A percentile compares a stretch with the other conserved stretches of the same genome.
Conservation (phyloP, 2,888 invertebrate species). For the Ypsolopha scabrella region DNA sequence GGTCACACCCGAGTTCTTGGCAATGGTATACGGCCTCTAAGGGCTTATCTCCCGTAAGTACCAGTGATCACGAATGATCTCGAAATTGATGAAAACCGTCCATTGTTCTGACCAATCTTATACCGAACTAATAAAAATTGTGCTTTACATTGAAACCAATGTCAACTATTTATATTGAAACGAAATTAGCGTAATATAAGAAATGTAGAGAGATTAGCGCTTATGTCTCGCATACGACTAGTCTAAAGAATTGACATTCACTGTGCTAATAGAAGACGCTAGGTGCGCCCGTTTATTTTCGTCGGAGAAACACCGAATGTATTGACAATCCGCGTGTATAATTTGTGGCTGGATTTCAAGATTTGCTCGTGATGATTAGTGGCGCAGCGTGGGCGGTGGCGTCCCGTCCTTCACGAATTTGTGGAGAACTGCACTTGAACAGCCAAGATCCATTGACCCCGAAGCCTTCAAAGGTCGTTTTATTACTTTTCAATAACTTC, state of each 20-base stretch:
- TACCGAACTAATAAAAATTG: too few species aligned
- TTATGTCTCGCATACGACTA: neutral
- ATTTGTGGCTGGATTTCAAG: constrained; percentile 11
- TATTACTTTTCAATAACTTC: constrained; percentile 19
- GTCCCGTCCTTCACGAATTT: constrained; percentile 10
- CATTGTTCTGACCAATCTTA: too few species aligned
- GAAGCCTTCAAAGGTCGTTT: constrained; percentile 18
- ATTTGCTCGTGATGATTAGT: constrained; percentile 4
- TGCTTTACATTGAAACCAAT: constrained; percentile 12
- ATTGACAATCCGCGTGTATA: constrained; percentile 11
- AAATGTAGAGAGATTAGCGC: constrained; percentile 5
- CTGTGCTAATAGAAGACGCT: constrained; percentile 12
- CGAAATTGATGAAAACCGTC: too few species aligned
- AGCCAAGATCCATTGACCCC: constrained; percentile 15
- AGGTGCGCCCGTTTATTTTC: constrained; percentile 17
- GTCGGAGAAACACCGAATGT: constrained; percentile 16
- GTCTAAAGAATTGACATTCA: constrained; percentile 8
- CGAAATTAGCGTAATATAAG: constrained; percentile 6
- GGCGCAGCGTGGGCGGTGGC: constrained; percentile 13
- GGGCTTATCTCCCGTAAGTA: too few species aligned
- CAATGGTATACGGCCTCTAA: constrained; percentile 10
- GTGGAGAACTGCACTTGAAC: constrained; percentile 12
- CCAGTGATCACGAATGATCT: too few species aligned
- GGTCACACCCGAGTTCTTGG: constrained; percentile 17
- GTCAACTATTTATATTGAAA: constrained; percentile 18